These are phyloP conservation scores for Scaptomyza caliginosa DNA, from an alignment of 2,888 invertebrate genomes.

Conservation along the genomic window DNA sequence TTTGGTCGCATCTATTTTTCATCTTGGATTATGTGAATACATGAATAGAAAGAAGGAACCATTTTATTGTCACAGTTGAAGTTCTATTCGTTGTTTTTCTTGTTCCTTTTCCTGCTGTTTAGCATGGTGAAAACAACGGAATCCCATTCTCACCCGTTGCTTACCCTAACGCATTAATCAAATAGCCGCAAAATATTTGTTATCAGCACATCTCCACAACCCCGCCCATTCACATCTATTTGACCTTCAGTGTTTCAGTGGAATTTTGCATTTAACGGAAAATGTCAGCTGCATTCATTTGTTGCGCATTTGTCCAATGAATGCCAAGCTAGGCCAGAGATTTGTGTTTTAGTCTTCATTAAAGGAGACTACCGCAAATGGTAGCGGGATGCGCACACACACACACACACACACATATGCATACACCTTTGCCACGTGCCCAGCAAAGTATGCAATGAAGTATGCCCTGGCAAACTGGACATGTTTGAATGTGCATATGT, in stretches of 20 bases:
- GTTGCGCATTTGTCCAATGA: slow-evolving; percentile 38
- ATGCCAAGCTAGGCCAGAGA: slow-evolving; percentile 19
- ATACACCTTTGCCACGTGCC: slow-evolving; percentile 31
- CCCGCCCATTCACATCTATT: slow-evolving; percentile 17
- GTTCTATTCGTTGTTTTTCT: slow-evolving; percentile 32
- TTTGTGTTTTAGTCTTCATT: slow-evolving; percentile 64
- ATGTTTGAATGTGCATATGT: slow-evolving; percentile 32
- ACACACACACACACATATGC: background rate
- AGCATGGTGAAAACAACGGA: background rate
- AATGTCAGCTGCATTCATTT: slow-evolving; percentile 31
- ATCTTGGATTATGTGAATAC: slow-evolving; percentile 77
- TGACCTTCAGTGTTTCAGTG: slow-evolving; percentile 11
- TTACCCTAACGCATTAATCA: slow-evolving; percentile 59
- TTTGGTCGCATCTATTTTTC: slow-evolving; percentile 74
- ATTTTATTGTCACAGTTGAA: slow-evolving; percentile 74
- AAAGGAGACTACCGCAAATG: slow-evolving; percentile 49
- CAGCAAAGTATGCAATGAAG: slow-evolving; percentile 41
- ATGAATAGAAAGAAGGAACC: slow-evolving; percentile 69
- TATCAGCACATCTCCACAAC: slow-evolving; percentile 1
- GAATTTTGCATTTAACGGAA: slow-evolving; percentile 20
- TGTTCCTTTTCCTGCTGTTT: background rate
- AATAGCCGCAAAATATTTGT: slow-evolving; percentile 63
- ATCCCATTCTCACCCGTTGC: background rate
- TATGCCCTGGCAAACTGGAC: slow-evolving; percentile 51
- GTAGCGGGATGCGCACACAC: slow-evolving; percentile 9